Base-by-base conservation (phyloP, 2,888 invertebrate genomes). In the Lypha dubia region DNA sequence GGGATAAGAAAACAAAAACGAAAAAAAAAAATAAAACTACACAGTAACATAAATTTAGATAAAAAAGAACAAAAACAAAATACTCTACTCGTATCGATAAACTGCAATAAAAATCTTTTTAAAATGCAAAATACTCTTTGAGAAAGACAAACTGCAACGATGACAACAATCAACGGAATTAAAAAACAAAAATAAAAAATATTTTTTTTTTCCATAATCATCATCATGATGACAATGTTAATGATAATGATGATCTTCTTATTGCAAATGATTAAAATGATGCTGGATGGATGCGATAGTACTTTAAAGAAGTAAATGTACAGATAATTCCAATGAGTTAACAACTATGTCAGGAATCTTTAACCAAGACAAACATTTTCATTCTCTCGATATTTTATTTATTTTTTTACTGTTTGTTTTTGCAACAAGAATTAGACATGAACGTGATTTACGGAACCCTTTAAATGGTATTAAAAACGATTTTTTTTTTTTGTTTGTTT, bases 371-470 rank as follows among this genome's bases (percentile, higher is more conserved):
- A 83, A 79, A 80, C 86, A 86, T 84, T 83, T 83, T 79, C 74
- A 84, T 84, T 81, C 81, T 82, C 35, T 58, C 24, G 46, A 44
- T 28, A 79, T 81, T 53, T 67, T 79, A 74, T 53, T 35, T 63
- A 32, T 62, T 67, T 13, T 35, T 73, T 70, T 70, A 60, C 53
- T n/a, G n/a, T n/a, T n/a, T n/a, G n/a, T n/a, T 35, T 73, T 75
- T 70, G 65, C 56, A 67, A 24, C 73, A 80, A 87, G 90, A 91
- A 90, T 91, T 91, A 91, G 91, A 91, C 91, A 91, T 90, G 90
- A 89, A 88, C 91, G 90, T 91, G 91, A 91, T 91, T 91, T 91
- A 91, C 91, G 90, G 91, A 90, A 89, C 90, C 89, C 90, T 89
- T 89, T 89, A 89, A 90, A 86, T 86, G 83, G 84, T 81, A 85